phyloP scores from a whole-genome alignment of 2,797 vertebrate species.

The Intellagama lesueurii region DNA sequence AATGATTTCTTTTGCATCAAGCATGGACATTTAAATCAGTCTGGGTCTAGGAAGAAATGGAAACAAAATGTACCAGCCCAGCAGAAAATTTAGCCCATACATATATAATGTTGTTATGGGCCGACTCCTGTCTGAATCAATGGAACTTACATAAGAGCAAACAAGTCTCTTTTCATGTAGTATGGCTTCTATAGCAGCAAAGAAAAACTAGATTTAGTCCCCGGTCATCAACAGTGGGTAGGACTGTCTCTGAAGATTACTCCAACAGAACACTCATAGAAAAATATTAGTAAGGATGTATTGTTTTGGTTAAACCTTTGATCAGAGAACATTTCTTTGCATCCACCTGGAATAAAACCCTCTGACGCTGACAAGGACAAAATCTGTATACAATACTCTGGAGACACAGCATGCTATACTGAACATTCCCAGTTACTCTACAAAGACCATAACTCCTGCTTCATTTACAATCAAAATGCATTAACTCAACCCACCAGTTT shows the following conservation, averaged over 20 bases:
- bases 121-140: no score
- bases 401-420: background rate
- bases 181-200: no score
- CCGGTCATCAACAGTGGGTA: background rate
- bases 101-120: no score
- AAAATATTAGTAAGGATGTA: background rate
- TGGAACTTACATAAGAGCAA: no score
- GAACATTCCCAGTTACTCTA: background rate
- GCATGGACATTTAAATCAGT: no score
- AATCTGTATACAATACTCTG: background rate
- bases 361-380: background rate
- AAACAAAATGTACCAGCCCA: no score
- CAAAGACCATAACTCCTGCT: background rate
- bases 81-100: no score
- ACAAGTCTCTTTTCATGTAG: no score
- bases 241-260: background rate
- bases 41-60: no score
- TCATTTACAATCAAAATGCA: background rate
- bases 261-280: background rate
- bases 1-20: no score
- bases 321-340: background rate
- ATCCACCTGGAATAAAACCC: background rate
- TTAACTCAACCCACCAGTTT: background rate
- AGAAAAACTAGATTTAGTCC: no score
- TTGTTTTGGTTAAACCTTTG: background rate